Evolutionary conservation across 53 echinoderm and acorn worm genomes (phyloP).

Genomic region (Actinopyga echinites): DNA sequence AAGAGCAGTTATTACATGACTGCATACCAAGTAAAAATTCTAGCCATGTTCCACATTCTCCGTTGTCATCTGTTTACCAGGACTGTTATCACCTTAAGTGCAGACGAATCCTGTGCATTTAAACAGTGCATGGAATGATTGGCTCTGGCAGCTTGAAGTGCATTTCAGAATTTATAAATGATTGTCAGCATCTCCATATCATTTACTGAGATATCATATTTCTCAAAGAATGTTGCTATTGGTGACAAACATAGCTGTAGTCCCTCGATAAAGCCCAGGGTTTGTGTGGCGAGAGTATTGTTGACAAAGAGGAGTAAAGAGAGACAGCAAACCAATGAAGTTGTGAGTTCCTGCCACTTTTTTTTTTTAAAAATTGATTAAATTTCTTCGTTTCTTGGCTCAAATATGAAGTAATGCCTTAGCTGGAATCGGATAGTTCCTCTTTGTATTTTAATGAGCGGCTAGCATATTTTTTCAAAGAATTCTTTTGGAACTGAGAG

Average conservation of each 20-base stretch:
- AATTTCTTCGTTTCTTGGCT: too few relatives aligned
- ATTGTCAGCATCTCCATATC: background rate
- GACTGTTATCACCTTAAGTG: conserved; percentile 29
- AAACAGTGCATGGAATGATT: conserved; percentile 16
- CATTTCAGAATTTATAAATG: conserved; percentile 19
- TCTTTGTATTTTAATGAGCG: too few relatives aligned
- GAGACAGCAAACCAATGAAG: too few relatives aligned
- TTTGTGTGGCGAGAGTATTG: background rate
- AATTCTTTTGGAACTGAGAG: too few relatives aligned
- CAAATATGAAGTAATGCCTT: too few relatives aligned
- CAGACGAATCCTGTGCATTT: conserved; percentile 36
- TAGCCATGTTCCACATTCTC: conserved; percentile 36
- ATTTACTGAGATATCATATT: background rate
- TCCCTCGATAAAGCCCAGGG: conserved; percentile 32
- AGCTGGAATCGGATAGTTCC: too few relatives aligned
- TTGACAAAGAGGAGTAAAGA: too few relatives aligned
- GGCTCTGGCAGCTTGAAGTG: conserved; percentile 24
- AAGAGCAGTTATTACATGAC: conserved; percentile 29
- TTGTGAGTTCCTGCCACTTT: too few relatives aligned
- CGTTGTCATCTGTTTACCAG: conserved; percentile 19
- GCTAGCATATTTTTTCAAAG: too few relatives aligned
- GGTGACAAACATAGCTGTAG: background rate
- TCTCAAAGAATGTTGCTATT: background rate
- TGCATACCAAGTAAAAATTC: conserved; percentile 40
- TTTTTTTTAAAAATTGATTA: too few relatives aligned